These are phyloP conservation scores for Callimorpha dominula DNA, from an alignment of 2,888 invertebrate genomes.

Conservation along the genomic window DNA sequence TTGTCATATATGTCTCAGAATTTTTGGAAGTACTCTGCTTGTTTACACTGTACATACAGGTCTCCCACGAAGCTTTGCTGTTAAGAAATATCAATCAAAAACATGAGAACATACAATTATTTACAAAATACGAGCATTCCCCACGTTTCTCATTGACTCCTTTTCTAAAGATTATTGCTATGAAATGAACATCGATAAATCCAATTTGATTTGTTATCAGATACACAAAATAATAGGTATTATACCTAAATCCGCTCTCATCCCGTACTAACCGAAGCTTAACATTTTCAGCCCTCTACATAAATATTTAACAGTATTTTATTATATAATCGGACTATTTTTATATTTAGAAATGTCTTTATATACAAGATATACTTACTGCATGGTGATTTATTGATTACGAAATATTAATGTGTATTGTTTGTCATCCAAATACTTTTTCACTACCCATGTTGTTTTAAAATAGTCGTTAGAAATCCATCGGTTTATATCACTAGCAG, in stretches of 20 bases:
- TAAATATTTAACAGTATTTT: conserved; percentile 15
- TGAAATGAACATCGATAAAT: not conserved
- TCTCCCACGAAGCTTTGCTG: not conserved
- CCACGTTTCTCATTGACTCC: not conserved
- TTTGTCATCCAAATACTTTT: not conserved
- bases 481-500: too few species aligned
- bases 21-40: not conserved
- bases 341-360: not conserved
- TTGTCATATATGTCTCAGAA: not conserved
- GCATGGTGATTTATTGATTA: not conserved
- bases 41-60: not conserved
- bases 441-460: not conserved
- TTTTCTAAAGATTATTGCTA: not conserved
- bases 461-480: too few species aligned
- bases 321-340: not conserved
- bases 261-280: conserved; percentile 39
- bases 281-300: conserved; percentile 40
- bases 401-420: not conserved
- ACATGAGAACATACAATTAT: not conserved
- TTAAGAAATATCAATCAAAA: not conserved
- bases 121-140: not conserved
- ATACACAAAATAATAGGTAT: not conserved
- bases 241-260: conserved; percentile 37
- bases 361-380: not conserved
- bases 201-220: not conserved